Conservation (phyloP, 2,888 invertebrate species). For the Calameuta pallipes region DNA sequence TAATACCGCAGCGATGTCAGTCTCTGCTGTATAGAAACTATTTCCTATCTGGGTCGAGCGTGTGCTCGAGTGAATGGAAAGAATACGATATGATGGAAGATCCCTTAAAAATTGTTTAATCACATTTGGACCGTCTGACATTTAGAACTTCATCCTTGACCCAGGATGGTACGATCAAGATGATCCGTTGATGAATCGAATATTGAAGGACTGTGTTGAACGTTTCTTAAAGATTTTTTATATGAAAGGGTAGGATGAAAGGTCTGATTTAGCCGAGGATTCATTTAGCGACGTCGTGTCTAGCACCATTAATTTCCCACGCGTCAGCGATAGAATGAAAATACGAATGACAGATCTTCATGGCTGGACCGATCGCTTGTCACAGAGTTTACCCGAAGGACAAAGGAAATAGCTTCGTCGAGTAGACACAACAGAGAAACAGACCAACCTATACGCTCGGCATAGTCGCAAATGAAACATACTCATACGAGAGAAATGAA, state of each 20-base stretch:
- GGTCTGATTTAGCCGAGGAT: background rate
- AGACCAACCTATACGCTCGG: background rate
- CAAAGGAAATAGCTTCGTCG: background rate
- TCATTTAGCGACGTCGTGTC: background rate
- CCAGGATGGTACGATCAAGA: background rate
- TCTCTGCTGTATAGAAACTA: slow-evolving; percentile 15
- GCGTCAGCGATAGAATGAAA: background rate
- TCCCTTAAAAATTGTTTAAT: background rate
- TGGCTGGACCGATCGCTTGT: background rate
- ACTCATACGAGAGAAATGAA: background rate
- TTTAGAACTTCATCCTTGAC: background rate
- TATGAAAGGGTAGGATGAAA: background rate
- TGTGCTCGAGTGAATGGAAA: background rate
- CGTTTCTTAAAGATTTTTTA: background rate
- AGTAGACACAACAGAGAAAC: background rate
- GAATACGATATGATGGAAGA: background rate
- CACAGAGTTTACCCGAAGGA: background rate
- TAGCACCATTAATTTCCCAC: background rate
- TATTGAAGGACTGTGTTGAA: background rate
- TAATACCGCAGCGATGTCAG: slow-evolving; percentile 24
- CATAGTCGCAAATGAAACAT: background rate
- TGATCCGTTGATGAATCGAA: background rate
- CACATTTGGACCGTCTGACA: background rate
- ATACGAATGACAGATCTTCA: background rate
- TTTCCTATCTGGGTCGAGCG: slow-evolving; percentile 24